phyloP scores from a whole-genome alignment of 2,797 vertebrate genomes.

The Melanotaenia pygmaea region DNA sequence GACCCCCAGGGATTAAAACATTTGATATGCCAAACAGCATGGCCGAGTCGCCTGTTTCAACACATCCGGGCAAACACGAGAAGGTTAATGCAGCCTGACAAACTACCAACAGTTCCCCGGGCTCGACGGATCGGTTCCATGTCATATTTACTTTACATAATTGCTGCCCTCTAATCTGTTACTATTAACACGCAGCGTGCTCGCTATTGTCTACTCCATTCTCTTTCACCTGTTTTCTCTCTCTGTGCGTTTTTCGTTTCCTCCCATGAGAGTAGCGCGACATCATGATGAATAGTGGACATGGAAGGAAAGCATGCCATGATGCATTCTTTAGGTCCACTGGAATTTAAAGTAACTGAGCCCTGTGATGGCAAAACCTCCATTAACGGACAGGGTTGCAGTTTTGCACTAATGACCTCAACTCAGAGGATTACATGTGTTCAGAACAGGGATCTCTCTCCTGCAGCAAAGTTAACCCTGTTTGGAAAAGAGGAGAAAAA shows the following conservation, averaged over 20 bases:
- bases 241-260: conserved; percentile 34
- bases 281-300: conserved; percentile 67
- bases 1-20: conserved; percentile 74
- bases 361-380: not conserved
- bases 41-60: conserved; percentile 70
- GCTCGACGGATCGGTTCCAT: conserved; percentile 71
- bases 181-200: conserved; percentile 69
- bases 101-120: conserved; percentile 74
- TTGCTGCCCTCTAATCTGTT: conserved; percentile 79
- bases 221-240: conserved; percentile 62
- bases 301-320: conserved; percentile 47
- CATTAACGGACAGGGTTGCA: conserved; percentile 11
- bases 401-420: conserved; percentile 41
- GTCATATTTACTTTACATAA: conserved; percentile 83
- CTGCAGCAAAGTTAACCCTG: conserved; percentile 44
- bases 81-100: conserved; percentile 84
- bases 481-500: not conserved
- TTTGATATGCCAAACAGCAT: conserved; percentile 70
- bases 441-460: conserved; percentile 27
- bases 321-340: conserved; percentile 40
- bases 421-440: conserved; percentile 52
- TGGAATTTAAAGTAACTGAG: conserved; percentile 38
- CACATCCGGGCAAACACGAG: conserved; percentile 79
- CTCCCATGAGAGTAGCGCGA: conserved; percentile 56
- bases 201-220: conserved; percentile 58